Evolutionary conservation across 2,888 invertebrate genomes (phyloP).

Genomic region (Drosophila longiperda): DNA sequence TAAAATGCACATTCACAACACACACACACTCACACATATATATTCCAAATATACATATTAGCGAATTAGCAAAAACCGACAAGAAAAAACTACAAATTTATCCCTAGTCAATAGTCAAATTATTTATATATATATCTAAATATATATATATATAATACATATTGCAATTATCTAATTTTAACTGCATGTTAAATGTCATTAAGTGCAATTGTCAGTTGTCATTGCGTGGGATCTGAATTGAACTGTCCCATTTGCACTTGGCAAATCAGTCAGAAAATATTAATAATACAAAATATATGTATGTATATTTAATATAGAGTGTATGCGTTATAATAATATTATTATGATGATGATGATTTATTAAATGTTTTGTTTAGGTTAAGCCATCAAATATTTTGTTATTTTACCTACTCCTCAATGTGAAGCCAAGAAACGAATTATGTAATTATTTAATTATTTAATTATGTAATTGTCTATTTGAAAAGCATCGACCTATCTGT

Average conservation of each 20-base stretch:
- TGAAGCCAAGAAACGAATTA: constrained; percentile 37
- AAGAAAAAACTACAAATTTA: constrained; percentile 73
- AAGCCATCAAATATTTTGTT: constrained; percentile 55
- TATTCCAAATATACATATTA: constrained; percentile 77
- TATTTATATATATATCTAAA: constrained; percentile 73
- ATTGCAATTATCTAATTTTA: constrained; percentile 67
- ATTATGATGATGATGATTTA: constrained; percentile 26
- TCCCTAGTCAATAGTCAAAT: constrained; percentile 84
- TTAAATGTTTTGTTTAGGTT: constrained; percentile 63
- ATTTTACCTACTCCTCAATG: constrained; percentile 54
- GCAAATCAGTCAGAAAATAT: constrained; percentile 48
- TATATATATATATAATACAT: constrained; percentile 4
- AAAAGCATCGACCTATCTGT: constrained; percentile 39
- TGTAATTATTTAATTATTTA: constrained; percentile 12
- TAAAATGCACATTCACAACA: constrained; percentile 13
- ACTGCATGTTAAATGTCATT: constrained; percentile 62
- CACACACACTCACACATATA: constrained; percentile 22
- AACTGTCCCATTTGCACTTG: constrained; percentile 21
- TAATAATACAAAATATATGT: constrained; percentile 15
- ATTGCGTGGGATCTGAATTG: constrained; percentile 20
- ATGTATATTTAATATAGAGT: constrained; percentile 8
- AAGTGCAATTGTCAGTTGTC: constrained; percentile 39
- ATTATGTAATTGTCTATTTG: constrained; percentile 37
- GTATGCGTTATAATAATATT: constrained; percentile 36
- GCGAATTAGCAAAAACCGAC: constrained; percentile 65